These are phyloP conservation scores for Lophius americanus DNA, from an alignment of 2,797 vertebrate species.

Conservation along the genomic window DNA sequence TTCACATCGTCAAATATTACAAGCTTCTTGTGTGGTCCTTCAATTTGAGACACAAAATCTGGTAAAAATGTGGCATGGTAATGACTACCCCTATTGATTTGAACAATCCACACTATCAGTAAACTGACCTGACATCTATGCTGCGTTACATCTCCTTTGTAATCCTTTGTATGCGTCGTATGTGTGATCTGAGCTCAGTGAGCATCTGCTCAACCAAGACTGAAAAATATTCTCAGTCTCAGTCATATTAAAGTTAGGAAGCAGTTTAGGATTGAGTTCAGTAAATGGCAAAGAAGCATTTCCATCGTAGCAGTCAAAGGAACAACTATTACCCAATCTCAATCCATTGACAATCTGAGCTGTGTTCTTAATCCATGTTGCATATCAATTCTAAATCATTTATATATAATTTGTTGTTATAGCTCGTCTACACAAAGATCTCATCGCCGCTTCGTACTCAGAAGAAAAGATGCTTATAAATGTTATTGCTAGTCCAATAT, in stretches of 20 bases:
- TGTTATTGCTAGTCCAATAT: too few relatives aligned
- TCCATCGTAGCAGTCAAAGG: too few relatives aligned
- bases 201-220: background rate
- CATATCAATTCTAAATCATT: background rate
- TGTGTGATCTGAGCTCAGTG: constrained; percentile 19
- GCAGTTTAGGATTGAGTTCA: too few relatives aligned
- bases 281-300: too few relatives aligned
- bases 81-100: constrained; percentile 14
- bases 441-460: too few relatives aligned
- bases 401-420: too few relatives aligned
- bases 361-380: background rate
- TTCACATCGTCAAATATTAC: constrained; percentile 8
- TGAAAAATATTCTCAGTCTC: background rate
- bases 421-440: too few relatives aligned
- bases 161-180: background rate
- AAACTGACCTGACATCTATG: constrained; percentile 34
- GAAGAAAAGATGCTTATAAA: too few relatives aligned
- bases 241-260: background rate
- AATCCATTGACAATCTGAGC: background rate
- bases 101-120: constrained; percentile 18
- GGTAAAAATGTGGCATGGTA: background rate
- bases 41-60: background rate
- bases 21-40: background rate
- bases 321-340: too few relatives aligned
- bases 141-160: constrained; percentile 11